Evolutionary conservation across 2,888 invertebrate genomes (phyloP), one percentile per base, ranked within the genome.

Genomic region (Synanthedon myopaeformis): DNA sequence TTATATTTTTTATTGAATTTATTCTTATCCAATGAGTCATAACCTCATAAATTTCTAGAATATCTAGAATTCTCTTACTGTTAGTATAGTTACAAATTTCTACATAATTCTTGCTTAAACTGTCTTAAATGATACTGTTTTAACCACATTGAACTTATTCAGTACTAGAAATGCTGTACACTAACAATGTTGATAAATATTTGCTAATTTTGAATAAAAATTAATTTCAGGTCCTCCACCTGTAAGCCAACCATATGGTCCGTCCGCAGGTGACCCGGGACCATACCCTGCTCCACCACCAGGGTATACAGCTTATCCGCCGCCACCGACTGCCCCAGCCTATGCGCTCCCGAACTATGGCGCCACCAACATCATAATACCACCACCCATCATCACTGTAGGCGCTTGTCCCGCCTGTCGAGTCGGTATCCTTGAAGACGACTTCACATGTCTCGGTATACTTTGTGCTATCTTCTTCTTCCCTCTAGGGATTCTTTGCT

Each of bases 401-500:
- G 96, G 96, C 0, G 95, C 93, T 3, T 97, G 96, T 76, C 96
- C 96, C 1, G 94, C 94, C 1, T 97, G 96, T 71, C 89, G 96
- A 61, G 94, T 96, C 56, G 97, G 96, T 13, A 90, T 94, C 28
- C 82, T 96, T 49, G 95, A 96, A 80, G 96, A 96, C 65, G 94
- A 96, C 70, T 96, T 93, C 76, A 93, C 96, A 0, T 94, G 94
- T 66, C 87, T 94, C 50, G 97, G 96, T 55, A 88, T 97, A 12
- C 82, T 93, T 54, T 96, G 96, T 79, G 95, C 95, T 17, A 93
- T 96, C 57, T 82, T 94, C 41, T 95, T 94, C 79, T 97, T 97
- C 71, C 97, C 97, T 0, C 53, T 96, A 42, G 97, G 97, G 41
- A 92, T 97, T 58, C 79, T 97, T 8, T 96, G 96, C 74, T 97